Evolutionary conservation across 2,797 vertebrate genomes (phyloP).

Genomic region (Tinamus major): DNA sequence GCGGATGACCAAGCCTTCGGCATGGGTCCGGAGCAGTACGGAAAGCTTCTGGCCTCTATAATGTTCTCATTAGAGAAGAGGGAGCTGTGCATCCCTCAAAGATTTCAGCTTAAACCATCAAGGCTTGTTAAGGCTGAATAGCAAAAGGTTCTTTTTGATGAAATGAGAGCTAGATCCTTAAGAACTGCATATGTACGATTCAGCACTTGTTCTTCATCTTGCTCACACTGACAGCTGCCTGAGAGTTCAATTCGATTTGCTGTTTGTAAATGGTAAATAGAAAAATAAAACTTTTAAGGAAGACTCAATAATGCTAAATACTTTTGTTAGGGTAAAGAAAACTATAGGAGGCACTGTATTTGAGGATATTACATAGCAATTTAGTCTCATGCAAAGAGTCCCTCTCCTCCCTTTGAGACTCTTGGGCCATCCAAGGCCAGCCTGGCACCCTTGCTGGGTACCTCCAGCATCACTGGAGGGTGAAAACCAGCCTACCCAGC

Average conservation of each 20-base stretch:
- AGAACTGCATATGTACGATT: neutral
- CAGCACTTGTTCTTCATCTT: constrained; percentile 36
- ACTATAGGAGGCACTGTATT: neutral
- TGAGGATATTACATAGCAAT: neutral
- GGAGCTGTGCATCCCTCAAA: neutral
- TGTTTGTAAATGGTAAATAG: constrained; percentile 45
- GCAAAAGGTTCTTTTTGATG: neutral
- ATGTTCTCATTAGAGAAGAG: neutral
- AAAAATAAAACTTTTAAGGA: constrained; percentile 39
- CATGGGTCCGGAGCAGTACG: neutral
- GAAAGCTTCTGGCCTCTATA: neutral
- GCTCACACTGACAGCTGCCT: neutral
- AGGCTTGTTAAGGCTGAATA: neutral
- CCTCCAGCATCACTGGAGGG: neutral
- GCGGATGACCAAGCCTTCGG: neutral
- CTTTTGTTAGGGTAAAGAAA: constrained; percentile 18
- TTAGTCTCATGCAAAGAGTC: neutral
- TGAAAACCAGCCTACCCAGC: neutral
- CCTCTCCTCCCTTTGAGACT: neutral
- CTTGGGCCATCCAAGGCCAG: neutral
- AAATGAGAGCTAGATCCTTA: constrained; percentile 3
- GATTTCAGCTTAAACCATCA: neutral
- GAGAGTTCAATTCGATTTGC: constrained; percentile 38
- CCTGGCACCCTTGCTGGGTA: fast-evolving
- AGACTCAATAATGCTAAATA: constrained; percentile 15